Percentiles rank a stretch among this genome's conserved stretches.
These are phyloP conservation scores for Thereva unica DNA, from an alignment of 2,888 invertebrate genomes.

Conservation along the genomic window DNA sequence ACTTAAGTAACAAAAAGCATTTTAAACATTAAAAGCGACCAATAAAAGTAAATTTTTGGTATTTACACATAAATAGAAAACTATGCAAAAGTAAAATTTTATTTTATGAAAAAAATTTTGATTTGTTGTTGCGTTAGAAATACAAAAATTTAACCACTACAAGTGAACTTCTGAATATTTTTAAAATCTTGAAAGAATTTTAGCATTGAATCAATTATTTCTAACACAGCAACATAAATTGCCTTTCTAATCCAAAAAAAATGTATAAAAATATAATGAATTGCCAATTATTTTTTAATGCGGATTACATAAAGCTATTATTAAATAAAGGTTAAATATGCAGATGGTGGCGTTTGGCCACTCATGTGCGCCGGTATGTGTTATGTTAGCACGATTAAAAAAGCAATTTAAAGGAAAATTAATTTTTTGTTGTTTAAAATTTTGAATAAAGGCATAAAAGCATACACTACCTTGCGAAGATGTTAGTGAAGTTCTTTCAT, in stretches of 20 bases:
- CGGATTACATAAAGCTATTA: background rate
- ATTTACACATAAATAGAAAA: too few relatives aligned
- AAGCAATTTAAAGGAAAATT: constrained; percentile 33
- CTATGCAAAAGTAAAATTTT: too few relatives aligned
- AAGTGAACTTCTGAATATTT: too few relatives aligned
- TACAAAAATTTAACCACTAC: too few relatives aligned
- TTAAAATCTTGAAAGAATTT: too few relatives aligned
- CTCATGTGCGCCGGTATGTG: constrained; percentile 10
- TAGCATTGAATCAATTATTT: constrained; percentile 20
- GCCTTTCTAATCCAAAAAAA: constrained; percentile 41
- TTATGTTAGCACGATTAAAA: constrained; percentile 34
- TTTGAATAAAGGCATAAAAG: constrained; percentile 43
- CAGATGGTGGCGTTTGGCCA: background rate
- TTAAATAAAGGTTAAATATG: background rate
- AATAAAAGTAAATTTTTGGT: too few relatives aligned
- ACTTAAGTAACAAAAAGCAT: too few relatives aligned
- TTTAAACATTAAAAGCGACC: too few relatives aligned
- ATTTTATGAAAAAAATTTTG: too few relatives aligned
- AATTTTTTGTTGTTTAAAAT: constrained; percentile 30
- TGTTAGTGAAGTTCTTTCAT: constrained; percentile 61
- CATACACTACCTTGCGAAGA: constrained; percentile 59
- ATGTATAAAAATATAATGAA: constrained; percentile 20
- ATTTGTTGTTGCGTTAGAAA: too few relatives aligned
- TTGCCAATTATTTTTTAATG: background rate
- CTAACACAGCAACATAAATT: constrained; percentile 37